Percentiles rank a stretch among this genome's conserved stretches.
phyloP scores from a whole-genome alignment of 2,888 invertebrate genomes.

The Volucella bombylans region DNA sequence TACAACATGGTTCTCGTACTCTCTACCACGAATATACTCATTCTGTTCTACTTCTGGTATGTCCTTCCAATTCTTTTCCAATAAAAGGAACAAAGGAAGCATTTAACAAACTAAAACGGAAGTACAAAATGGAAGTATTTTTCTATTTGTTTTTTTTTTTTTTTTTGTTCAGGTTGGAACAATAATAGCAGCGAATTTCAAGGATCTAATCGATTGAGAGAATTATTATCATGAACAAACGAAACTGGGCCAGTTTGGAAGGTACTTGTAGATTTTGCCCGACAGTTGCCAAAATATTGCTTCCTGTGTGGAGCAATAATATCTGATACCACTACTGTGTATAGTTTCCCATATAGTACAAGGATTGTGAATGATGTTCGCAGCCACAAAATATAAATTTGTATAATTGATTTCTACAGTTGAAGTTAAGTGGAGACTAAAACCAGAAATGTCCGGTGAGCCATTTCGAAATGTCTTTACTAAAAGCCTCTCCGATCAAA shows the following conservation, averaged over 20 bases:
- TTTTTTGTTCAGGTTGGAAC: conserved; percentile 7
- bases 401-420: too few relatives aligned
- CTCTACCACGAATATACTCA: conserved; percentile 25
- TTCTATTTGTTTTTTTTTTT: neutral
- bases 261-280: neutral
- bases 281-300: conserved; percentile 19
- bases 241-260: conserved; percentile 36
- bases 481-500: too few relatives aligned
- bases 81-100: neutral
- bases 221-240: conserved; percentile 27
- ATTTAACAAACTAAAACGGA: conserved; percentile 10
- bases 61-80: neutral
- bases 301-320: neutral
- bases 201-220: conserved; percentile 35
- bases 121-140: conserved; percentile 4
- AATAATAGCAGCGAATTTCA: conserved; percentile 12
- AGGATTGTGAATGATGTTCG: too few relatives aligned
- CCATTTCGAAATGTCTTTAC: too few relatives aligned
- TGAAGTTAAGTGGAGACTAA: too few relatives aligned
- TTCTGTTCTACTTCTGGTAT: conserved; percentile 2
- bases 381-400: too few relatives aligned
- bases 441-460: too few relatives aligned
- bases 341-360: neutral
- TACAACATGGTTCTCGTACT: conserved; percentile 47
- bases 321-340: neutral